Evolutionary conservation across 2,113 vertebrate genomes (phyloP), one percentile per base, ranked within the genome.

Genomic region (Osmerus mordax): DNA sequence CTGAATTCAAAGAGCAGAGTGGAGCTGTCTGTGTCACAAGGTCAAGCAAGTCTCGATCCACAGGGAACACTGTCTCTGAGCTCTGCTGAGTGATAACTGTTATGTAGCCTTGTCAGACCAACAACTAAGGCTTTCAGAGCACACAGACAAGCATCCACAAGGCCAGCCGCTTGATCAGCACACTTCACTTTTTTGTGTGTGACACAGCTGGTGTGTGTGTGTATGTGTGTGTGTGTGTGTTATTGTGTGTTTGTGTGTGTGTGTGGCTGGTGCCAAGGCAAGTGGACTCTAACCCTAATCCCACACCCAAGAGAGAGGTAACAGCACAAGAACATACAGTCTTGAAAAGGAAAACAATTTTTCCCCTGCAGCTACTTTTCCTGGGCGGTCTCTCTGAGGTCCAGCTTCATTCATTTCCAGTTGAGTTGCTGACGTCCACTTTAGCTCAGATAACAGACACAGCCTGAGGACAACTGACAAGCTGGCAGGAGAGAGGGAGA

Each of bases 341-440:
- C 41, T 47, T 8, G 41, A 47, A 47, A 0, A 47, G 41, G 41
- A 47, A 47, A 47, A 62, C 52, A 64, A 71, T 61, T 36, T 62
- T 15, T 65, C 75, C 76, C 76, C 60, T 4, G n/a, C 21, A 23
- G 70, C 66, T 19, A 52, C 41, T 69, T 41, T 60, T 64, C 65
- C 16, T 7, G n/a, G 62, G 65, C 19, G 56, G 28, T 23, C 53
- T 23, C 69, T 65, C 67, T 60, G 67, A 51, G 55, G 60, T 73
- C 71, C 63, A 32, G 15, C 58, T 29, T 53, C 65, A 73, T 58
- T 73, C 53, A 73, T 73, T 73, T 56, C 62, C 2, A 41, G 71
- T 55, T 28, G 69, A 78, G 73, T 65, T 69, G 67, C 61, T 73
- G 76, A 47, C 41, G 41, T 78, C 76, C 68, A 73, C 71, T 66